Evolutionary conservation across 2,113 vertebrate genomes (phyloP).

Genomic region (Peromyscus leucopus): DNA sequence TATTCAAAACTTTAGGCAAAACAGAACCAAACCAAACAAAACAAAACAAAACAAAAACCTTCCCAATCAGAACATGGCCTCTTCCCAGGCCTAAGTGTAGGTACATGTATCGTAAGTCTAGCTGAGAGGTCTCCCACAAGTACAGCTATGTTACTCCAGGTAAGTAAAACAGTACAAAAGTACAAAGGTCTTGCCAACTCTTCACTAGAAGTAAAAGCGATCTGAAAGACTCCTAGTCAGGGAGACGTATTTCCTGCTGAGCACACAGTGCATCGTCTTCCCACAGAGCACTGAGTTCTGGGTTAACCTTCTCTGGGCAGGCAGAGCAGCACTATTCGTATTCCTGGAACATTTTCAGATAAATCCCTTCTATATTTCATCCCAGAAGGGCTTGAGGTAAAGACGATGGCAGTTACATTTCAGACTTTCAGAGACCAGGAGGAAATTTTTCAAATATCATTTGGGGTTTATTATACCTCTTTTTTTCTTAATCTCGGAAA

Average conservation of each 20-base stretch:
- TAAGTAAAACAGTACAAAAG: neutral
- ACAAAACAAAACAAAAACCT: neutral
- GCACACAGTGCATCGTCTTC: neutral
- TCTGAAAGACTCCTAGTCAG: neutral
- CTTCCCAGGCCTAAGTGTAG: neutral
- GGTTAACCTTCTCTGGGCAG: neutral
- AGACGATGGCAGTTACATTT: neutral
- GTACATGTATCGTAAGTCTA: neutral
- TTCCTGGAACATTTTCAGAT: neutral
- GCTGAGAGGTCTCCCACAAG: neutral
- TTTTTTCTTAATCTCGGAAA: slow-evolving; percentile 49
- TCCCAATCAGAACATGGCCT: neutral
- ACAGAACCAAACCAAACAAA: neutral
- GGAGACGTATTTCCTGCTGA: neutral
- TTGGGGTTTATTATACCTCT: neutral
- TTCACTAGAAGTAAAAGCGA: neutral
- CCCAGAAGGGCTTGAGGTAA: neutral
- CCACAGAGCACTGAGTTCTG: neutral
- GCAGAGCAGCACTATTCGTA: neutral
- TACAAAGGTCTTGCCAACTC: neutral
- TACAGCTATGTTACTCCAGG: neutral
- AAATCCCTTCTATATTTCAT: neutral
- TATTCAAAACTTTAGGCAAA: neutral
- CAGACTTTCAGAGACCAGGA: neutral
- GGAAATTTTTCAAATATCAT: neutral